These are phyloP conservation scores for Brachymystax lenok DNA, from an alignment of 2,797 vertebrate species.

Conservation along the genomic window DNA sequence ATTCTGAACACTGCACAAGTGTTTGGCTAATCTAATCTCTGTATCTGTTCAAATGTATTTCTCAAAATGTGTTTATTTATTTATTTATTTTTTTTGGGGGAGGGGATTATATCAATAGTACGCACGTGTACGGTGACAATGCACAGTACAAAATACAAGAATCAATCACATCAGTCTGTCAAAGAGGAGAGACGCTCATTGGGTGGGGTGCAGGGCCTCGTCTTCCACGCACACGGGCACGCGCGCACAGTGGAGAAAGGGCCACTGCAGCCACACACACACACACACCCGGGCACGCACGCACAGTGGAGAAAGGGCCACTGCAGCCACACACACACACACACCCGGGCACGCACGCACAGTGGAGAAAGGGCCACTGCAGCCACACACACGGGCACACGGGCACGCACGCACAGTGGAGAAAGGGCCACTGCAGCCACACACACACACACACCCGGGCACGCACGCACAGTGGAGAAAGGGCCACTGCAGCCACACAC, in stretches of 20 bases:
- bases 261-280: not conserved
- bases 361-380: no score
- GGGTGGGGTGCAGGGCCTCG: not conserved
- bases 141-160: not conserved
- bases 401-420: no score
- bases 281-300: not conserved
- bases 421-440: no score
- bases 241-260: not conserved
- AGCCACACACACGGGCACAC: no score
- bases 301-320: no score
- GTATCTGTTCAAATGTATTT: not conserved
- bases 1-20: not conserved
- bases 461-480: no score
- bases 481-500: no score
- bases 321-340: slow-evolving; percentile 16
- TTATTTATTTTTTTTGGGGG: not conserved
- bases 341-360: no score
- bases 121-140: not conserved
- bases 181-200: not conserved
- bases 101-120: not conserved
- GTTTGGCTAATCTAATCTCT: no score
- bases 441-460: slow-evolving; percentile 1
- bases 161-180: not conserved
- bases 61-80: no score
- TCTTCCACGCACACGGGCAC: not conserved